Evolutionary conservation across 2,888 invertebrate genomes (phyloP).

Genomic region (Dryadula phaetusa): DNA sequence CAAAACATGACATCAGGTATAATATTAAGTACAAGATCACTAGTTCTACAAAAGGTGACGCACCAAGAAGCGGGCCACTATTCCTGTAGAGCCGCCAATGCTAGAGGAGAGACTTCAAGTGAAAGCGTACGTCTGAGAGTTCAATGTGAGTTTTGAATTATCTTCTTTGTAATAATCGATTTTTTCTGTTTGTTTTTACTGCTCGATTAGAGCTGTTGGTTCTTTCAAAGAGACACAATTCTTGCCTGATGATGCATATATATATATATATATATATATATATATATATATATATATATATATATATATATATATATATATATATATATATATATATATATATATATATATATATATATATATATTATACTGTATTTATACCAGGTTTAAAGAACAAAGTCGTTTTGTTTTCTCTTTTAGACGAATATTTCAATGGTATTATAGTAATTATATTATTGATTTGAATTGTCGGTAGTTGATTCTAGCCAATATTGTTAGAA

Average conservation of each 20-base stretch:
- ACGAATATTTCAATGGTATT: neutral
- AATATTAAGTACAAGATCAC: constrained; percentile 93
- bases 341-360: no score
- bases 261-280: no score
- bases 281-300: no score
- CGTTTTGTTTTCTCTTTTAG: neutral
- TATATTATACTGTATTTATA: no score
- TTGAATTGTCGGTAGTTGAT: neutral
- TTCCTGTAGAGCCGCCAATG: constrained; percentile 92
- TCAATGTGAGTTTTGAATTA: constrained; percentile 92
- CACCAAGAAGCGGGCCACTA: constrained; percentile 92
- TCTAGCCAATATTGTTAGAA: no score
- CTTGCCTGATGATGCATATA: no score
- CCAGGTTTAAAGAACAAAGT: neutral
- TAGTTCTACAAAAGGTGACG: constrained; percentile 93
- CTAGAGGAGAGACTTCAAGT: constrained; percentile 92
- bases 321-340: no score
- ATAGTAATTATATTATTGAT: neutral
- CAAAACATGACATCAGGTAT: constrained; percentile 94
- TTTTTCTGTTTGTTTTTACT: no score
- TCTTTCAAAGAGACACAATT: no score
- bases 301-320: no score
- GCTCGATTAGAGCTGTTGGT: no score
- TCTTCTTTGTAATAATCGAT: no score
- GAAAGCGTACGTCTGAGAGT: constrained; percentile 90